These are phyloP conservation scores for Camponotus floridanus DNA, from an alignment of 1,140 invertebrate species.

Conservation along the genomic window DNA sequence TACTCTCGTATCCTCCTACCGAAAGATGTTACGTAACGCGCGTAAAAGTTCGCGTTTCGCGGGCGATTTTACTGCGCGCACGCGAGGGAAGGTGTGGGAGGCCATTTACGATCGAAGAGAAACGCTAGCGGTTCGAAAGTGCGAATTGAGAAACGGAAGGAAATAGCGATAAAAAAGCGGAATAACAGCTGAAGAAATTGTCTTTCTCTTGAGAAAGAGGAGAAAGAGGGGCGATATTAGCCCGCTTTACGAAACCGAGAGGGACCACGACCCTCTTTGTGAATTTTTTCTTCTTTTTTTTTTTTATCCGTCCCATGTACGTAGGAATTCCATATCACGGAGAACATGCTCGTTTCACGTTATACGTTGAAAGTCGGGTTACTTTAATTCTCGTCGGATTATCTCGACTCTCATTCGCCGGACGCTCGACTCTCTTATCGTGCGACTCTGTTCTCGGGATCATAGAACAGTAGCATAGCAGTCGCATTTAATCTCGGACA, in stretches of 20 bases:
- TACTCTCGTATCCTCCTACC: background rate
- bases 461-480: conserved; percentile 50
- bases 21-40: background rate
- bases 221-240: background rate
- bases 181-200: conserved; percentile 39
- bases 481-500: conserved; percentile 50
- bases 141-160: background rate
- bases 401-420: conserved; percentile 58
- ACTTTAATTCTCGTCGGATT: conserved; percentile 59
- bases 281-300: conserved; percentile 12
- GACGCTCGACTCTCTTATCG: conserved; percentile 60
- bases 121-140: background rate
- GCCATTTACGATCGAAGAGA: conserved; percentile 28
- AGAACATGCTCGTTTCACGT: conserved; percentile 19
- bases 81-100: background rate
- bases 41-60: conserved; percentile 32
- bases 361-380: conserved; percentile 41
- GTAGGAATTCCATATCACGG: conserved; percentile 21
- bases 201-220: background rate
- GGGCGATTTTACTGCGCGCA: conserved; percentile 19
- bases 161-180: conserved; percentile 1
- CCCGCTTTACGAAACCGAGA: conserved; percentile 1
- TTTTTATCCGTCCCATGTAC: background rate
- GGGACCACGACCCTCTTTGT: background rate
- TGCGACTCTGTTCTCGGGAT: conserved; percentile 44